Base-by-base conservation (phyloP, 2,113 vertebrate genomes). In the Gallinago undulata region DNA sequence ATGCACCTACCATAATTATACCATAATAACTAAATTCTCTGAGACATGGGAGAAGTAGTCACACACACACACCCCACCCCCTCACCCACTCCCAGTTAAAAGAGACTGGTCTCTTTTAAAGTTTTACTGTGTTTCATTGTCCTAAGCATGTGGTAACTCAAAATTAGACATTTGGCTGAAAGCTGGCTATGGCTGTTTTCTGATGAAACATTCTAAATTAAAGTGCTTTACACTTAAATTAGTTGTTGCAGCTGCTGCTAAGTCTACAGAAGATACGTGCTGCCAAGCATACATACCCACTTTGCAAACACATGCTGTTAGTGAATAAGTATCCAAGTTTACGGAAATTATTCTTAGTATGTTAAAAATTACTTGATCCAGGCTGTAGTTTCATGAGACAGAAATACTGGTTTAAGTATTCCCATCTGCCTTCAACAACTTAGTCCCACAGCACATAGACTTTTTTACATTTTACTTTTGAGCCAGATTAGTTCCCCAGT, bases 221-320 rank as follows among this genome's bases (percentile, higher is more conserved):
- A 94, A 90, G 50, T 89, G 28, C 45, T 69, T 91, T 91, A n/a
- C 57, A 41, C 84, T 94, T 89, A 79, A 89, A 85, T 93, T 90
- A 90, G 56, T 89, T 96, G 56, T 75, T 89, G 56, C 73, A 96
- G 56, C 76, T 92, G 75, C 60, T 84, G 39, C 68, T 91, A 91
- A 86, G 56, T 70, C 63, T 88, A 9, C 41, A 81, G 78, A 88
- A 93, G 85, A 13, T 69, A 25, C 6, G 28, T 90, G 59, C 90
- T 95, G 93, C 90, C 85, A 88, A 80, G 59, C 83, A 35, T 45
- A 24, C 35, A 5, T 92, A 56, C 59, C 33, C 47, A 35, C 79
- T 90, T 77, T 86, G 56, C 64, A 88, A 60, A 87, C 64, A 90
- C 79, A 56, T 91, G 68, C 78, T 94, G 90, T 74, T 94, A 55